Evolutionary conservation across 2,797 vertebrate genomes (phyloP), one percentile per base, ranked within the genome.

Genomic region (Menidia menidia): DNA sequence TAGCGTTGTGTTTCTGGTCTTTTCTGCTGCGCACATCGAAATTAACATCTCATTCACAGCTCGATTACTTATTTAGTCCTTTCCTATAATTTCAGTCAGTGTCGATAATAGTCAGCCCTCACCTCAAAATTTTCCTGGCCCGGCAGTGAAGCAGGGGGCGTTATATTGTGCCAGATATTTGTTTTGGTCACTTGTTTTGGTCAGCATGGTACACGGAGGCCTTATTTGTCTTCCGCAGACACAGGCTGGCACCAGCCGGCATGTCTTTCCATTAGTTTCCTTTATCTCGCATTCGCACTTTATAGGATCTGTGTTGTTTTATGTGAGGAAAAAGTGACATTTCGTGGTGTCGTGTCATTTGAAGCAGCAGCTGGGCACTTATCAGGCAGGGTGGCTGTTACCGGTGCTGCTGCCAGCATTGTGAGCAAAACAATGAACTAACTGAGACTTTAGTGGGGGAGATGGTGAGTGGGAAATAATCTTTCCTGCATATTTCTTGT

Each of bases 361-460:
- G 47, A 73, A 72, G 44, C 63, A 63, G 57, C 47, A 33, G 68
- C 74, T 35, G 48, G 42, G 31, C 52, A 81, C 71, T 85, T 79
- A 85, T 79, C 74, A 54, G 76, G 61, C 71, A 25, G 66, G 63
- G 43, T 78, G 67, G 52, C 55, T 60, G 73, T 66, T 81, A 75
- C 71, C 75, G 68, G 68, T 50, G 61, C 79, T 67, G 72, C 64
- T 69, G 78, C 77, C 83, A 82, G 83, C 84, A 90, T 85, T 92
- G 84, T 89, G 64, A 77, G 53, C 11, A 32, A 83, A 85, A 90
- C 89, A 91, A 88, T 91, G 84, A 81, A 73, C 64, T 78, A 71
- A 81, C 78, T 68, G 78, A 82, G 77, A 72, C 52, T 77, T 65
- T 41, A 81, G 47, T 85, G 88, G 88, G 80, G 80, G 85, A 78